A percentile compares a stretch with the other conserved stretches of the same genome.
Conservation (phyloP, 2,797 vertebrate species). For the Leptodactylus fallax region DNA sequence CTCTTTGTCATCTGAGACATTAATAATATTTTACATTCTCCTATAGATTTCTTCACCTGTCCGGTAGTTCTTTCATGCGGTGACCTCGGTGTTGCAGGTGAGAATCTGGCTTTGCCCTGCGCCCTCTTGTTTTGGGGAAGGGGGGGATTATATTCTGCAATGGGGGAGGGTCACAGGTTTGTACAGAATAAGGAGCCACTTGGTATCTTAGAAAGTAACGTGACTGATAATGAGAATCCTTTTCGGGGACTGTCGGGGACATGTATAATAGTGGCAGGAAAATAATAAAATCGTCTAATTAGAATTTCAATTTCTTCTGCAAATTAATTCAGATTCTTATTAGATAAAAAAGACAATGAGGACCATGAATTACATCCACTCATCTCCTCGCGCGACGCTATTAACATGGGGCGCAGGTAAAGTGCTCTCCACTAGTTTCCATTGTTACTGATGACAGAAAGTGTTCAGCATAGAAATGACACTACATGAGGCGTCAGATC, state of each 20-base stretch:
- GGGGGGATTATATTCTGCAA: background rate
- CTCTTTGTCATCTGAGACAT: background rate
- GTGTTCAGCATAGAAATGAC: too few relatives aligned
- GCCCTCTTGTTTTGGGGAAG: background rate
- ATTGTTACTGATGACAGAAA: background rate
- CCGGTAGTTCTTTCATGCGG: background rate
- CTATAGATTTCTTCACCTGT: background rate
- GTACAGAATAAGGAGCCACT: too few relatives aligned
- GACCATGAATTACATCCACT: background rate
- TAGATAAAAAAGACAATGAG: slow-evolving; percentile 3
- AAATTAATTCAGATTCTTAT: slow-evolving; percentile 32
- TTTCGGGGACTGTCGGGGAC: background rate
- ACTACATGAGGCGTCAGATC: too few relatives aligned
- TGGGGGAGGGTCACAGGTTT: too few relatives aligned
- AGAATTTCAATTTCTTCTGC: slow-evolving; percentile 12
- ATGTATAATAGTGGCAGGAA: background rate
- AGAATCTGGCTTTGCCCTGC: background rate
- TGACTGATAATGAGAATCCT: background rate
- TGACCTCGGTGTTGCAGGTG: background rate
- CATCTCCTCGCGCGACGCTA: too few relatives aligned
- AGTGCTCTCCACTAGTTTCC: background rate
- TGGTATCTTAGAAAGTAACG: slow-evolving; percentile 1
- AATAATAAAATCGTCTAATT: slow-evolving; percentile 36
- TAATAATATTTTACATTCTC: background rate
- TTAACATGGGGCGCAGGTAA: slow-evolving; percentile 4